Conservation (phyloP, 2,888 invertebrate species). For the Leptinotarsa rubiginosa region DNA sequence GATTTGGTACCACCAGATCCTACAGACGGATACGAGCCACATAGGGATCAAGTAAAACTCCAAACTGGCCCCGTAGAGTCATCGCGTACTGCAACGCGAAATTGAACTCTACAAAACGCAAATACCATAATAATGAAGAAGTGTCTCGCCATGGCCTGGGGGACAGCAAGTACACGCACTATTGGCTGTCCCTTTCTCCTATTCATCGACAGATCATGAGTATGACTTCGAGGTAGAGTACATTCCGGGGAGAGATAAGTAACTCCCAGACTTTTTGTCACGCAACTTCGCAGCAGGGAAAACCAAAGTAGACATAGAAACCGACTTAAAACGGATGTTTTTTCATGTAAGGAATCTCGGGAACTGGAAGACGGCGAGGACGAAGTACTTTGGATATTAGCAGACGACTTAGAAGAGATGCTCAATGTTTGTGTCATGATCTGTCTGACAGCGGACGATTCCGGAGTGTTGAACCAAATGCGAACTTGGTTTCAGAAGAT, state of each 20-base stretch:
- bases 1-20: constrained; percentile 42
- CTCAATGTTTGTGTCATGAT: too few species aligned
- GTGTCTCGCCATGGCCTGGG: background rate
- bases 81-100: background rate
- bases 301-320: background rate
- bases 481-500: background rate
- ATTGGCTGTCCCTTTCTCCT: background rate
- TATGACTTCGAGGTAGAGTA: background rate
- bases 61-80: background rate
- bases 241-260: background rate
- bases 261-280: background rate
- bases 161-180: background rate
- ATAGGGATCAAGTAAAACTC: constrained; percentile 39
- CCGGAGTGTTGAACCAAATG: background rate
- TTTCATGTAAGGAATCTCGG: background rate
- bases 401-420: background rate
- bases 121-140: background rate
- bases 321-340: background rate
- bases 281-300: background rate
- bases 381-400: background rate
- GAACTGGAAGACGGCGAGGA: background rate
- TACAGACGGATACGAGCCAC: constrained; percentile 47
- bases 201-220: background rate
- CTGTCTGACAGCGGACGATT: too few species aligned
- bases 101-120: background rate